phyloP scores from a whole-genome alignment of 2,113 vertebrate species.

The Micromys minutus region DNA sequence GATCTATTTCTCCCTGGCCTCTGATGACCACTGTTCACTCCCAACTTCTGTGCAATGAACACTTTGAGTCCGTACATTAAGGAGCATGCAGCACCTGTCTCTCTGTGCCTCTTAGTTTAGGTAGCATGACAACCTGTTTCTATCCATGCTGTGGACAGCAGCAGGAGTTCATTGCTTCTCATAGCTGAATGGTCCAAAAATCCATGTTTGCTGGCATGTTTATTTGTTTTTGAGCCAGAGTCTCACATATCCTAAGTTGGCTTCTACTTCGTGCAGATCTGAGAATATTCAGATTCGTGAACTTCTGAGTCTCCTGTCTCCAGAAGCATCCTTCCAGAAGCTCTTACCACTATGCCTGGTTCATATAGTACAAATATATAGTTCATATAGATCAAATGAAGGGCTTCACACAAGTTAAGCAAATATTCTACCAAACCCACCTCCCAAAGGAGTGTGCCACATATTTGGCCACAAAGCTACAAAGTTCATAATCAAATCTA shows the following conservation, averaged over 20 bases:
- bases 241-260: neutral
- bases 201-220: neutral
- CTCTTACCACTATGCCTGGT: accelerated
- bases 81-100: neutral
- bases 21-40: neutral
- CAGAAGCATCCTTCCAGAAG: neutral
- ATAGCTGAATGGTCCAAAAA: neutral
- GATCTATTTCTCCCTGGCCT: too few species aligned
- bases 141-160: neutral
- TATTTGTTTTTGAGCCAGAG: neutral
- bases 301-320: neutral
- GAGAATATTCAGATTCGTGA: neutral
- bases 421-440: neutral
- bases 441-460: neutral
- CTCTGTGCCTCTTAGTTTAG: neutral
- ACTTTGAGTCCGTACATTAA: neutral
- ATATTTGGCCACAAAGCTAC: neutral
- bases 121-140: neutral
- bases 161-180: neutral
- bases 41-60: too few species aligned
- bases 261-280: neutral
- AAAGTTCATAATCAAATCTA: accelerated
- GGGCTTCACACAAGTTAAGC: neutral
- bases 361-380: neutral
- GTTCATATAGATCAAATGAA: neutral